These are phyloP conservation scores for Bombus huntii DNA, from an alignment of 1,140 invertebrate genomes.

Conservation along the genomic window DNA sequence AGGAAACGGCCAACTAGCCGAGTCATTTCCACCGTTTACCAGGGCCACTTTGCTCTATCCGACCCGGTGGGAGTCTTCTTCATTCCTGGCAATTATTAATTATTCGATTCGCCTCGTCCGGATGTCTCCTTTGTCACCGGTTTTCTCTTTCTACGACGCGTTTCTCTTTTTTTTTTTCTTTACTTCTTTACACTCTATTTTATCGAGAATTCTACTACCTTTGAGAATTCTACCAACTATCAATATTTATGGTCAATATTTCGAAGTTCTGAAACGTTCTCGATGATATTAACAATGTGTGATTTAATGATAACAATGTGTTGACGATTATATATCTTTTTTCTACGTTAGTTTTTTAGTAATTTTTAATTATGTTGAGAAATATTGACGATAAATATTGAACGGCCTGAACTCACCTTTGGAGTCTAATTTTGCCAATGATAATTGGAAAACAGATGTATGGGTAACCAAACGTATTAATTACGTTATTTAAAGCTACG, in stretches of 20 bases:
- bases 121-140: slow-evolving; percentile 39
- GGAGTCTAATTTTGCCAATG: not conserved
- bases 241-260: too few species aligned
- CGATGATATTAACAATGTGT: too few species aligned
- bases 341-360: too few species aligned
- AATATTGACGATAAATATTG: too few species aligned
- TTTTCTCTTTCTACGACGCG: slow-evolving; percentile 17
- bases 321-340: too few species aligned
- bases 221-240: too few species aligned
- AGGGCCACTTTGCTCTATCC: slow-evolving; percentile 61
- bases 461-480: not conserved
- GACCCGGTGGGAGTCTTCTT: slow-evolving; percentile 60
- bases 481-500: not conserved
- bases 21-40: slow-evolving; percentile 75
- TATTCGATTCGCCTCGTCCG: slow-evolving; percentile 55
- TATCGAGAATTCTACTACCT: too few species aligned
- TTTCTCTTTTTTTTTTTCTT: not conserved
- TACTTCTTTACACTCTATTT: too few species aligned
- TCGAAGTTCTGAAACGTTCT: too few species aligned
- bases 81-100: slow-evolving; percentile 68
- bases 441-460: not conserved
- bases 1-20: slow-evolving; percentile 79
- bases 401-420: not conserved
- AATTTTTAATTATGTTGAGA: too few species aligned
- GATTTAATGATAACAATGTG: too few species aligned